A percentile compares a stretch with the other conserved stretches of the same genome.
Evolutionary conservation across 2,797 vertebrate species (phyloP).

Genomic region (Falco novaeseelandiae): DNA sequence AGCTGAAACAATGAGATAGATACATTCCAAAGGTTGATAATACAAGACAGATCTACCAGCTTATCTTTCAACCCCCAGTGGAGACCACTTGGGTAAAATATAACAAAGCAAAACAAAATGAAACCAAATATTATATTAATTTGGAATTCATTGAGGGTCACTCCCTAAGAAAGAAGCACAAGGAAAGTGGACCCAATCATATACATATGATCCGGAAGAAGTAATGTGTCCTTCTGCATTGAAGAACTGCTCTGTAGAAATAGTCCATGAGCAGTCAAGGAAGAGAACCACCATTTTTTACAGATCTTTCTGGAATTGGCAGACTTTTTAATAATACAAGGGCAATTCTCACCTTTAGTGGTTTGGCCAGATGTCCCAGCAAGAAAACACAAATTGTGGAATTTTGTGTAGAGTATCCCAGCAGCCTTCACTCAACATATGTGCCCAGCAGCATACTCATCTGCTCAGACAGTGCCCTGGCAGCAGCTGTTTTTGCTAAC

Average conservation of each 20-base stretch:
- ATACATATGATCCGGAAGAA: not conserved
- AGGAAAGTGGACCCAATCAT: not conserved
- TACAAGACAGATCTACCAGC: not conserved
- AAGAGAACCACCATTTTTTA: not conserved
- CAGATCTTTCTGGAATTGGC: not conserved
- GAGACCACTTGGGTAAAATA: not conserved
- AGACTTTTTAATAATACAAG: not conserved
- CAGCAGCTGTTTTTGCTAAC: conserved; percentile 19
- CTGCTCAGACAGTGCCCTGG: not conserved
- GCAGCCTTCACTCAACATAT: not conserved
- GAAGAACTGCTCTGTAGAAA: not conserved
- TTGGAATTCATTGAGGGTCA: not conserved
- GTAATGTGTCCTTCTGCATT: not conserved
- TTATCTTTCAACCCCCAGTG: not conserved
- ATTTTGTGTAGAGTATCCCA: not conserved
- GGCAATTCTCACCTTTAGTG: not conserved
- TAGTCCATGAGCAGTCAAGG: not conserved
- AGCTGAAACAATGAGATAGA: not conserved
- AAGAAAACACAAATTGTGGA: not conserved
- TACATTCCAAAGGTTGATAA: not conserved
- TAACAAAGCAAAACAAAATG: not conserved
- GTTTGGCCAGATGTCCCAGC: not conserved
- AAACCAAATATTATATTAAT: not conserved
- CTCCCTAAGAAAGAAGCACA: not conserved
- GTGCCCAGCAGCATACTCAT: conserved; percentile 15